phyloP scores from a whole-genome alignment of 2,888 invertebrate species.

The Tiliacea aurago region DNA sequence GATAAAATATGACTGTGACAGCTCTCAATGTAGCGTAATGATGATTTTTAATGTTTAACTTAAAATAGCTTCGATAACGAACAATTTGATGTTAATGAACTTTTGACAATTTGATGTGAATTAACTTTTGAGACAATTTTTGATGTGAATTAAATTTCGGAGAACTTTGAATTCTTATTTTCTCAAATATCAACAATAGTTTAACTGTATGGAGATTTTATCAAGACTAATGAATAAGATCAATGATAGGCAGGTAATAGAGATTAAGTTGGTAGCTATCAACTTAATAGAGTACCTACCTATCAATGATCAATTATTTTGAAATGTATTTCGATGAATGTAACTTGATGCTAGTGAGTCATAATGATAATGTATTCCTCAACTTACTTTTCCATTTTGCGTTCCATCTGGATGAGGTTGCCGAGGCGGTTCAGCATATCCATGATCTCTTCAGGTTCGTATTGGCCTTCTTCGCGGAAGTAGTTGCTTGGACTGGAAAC shows the following conservation, averaged over 20 bases:
- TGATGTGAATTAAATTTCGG: background rate
- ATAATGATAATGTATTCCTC: background rate
- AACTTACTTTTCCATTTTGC: slow-evolving; percentile 95
- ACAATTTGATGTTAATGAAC: background rate
- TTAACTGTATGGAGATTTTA: background rate
- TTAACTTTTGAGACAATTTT: background rate
- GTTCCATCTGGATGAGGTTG: slow-evolving; percentile 94
- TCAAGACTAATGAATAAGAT: too few species aligned
- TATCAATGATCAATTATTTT: too few species aligned
- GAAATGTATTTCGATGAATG: background rate
- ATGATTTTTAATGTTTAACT: background rate
- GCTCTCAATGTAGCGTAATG: background rate
- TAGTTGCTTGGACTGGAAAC: slow-evolving; percentile 85
- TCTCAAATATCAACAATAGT: background rate
- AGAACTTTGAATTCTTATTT: background rate
- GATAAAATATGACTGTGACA: slow-evolving; percentile 2
- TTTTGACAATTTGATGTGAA: background rate
- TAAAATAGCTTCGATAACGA: background rate
- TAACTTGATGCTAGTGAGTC: background rate
- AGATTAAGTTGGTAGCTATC: too few species aligned
- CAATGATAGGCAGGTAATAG: too few species aligned
- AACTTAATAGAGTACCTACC: too few species aligned
- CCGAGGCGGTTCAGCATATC: slow-evolving; percentile 94
- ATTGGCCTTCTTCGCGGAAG: slow-evolving; percentile 91
- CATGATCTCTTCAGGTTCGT: slow-evolving; percentile 95